phyloP scores from a whole-genome alignment of 2,888 invertebrate genomes.

The Cryptus armator region DNA sequence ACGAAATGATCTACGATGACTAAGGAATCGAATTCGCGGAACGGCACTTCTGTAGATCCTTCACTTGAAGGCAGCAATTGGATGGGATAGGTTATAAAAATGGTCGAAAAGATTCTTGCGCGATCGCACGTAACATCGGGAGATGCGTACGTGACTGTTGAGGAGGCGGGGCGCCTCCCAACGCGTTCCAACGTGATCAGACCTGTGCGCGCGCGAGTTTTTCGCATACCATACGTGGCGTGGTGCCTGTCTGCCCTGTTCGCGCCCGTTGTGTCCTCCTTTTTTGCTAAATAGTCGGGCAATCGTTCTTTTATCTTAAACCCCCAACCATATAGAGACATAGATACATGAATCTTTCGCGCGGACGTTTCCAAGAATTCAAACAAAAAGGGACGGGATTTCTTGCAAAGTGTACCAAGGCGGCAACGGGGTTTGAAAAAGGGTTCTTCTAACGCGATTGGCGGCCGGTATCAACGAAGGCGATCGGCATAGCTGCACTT shows the following conservation, averaged over 20 bases:
- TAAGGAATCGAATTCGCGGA: slow-evolving; percentile 4
- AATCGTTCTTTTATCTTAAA: slow-evolving; percentile 1
- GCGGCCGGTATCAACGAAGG: too few species aligned
- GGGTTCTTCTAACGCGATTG: background rate
- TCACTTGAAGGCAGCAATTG: background rate
- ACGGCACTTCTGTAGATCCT: background rate
- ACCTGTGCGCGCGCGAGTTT: slow-evolving; percentile 18
- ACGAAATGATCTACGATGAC: slow-evolving; percentile 9
- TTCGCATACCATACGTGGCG: slow-evolving; percentile 35
- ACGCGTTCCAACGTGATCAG: slow-evolving; percentile 32
- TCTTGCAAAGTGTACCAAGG: too few species aligned
- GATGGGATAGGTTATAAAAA: background rate
- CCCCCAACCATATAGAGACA: background rate
- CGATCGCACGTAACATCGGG: slow-evolving; percentile 45
- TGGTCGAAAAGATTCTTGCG: slow-evolving; percentile 30
- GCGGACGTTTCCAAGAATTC: slow-evolving; percentile 26
- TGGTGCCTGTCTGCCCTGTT: slow-evolving; percentile 19
- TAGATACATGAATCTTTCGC: slow-evolving; percentile 9
- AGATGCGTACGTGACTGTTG: background rate
- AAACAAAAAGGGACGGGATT: background rate
- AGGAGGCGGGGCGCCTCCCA: background rate
- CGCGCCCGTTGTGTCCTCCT: background rate
- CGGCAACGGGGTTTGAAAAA: too few species aligned
- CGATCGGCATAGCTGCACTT: too few species aligned
- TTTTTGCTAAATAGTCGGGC: background rate